Conservation (phyloP, 1,140 invertebrate species). For the Rhopalosiphum maidis region DNA sequence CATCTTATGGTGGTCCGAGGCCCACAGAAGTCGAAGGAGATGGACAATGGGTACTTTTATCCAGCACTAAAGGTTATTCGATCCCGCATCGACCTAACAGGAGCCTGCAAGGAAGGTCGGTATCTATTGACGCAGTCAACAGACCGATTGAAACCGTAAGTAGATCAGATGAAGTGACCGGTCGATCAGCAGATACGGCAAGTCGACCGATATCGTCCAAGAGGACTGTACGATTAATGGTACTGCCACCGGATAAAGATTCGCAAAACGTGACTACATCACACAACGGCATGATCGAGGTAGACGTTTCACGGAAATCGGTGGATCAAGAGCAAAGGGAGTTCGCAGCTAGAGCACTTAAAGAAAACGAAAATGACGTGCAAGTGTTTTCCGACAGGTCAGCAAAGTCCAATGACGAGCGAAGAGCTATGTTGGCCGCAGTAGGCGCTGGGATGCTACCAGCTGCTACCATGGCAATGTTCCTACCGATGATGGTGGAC, state of each 20-base stretch:
- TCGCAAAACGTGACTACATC: slow-evolving; percentile 74
- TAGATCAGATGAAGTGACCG: neutral
- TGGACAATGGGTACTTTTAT: slow-evolving; percentile 78
- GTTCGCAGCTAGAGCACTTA: slow-evolving; percentile 63
- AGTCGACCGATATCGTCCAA: slow-evolving; percentile 30
- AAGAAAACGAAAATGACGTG: slow-evolving; percentile 4
- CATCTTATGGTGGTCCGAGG: slow-evolving; percentile 35
- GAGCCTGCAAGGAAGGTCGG: slow-evolving; percentile 43
- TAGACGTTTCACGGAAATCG: slow-evolving; percentile 73
- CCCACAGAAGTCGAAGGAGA: slow-evolving; percentile 70
- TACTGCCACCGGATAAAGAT: slow-evolving; percentile 72
- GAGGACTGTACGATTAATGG: slow-evolving; percentile 70
- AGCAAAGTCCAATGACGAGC: neutral
- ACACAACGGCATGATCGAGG: slow-evolving; percentile 76
- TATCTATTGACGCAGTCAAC: slow-evolving; percentile 44
- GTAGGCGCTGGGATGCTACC: slow-evolving; percentile 79
- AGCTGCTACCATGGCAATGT: slow-evolving; percentile 76
- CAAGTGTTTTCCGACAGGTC: slow-evolving; percentile 18
- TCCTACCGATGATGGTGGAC: slow-evolving; percentile 76
- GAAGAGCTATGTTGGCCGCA: slow-evolving; percentile 67
- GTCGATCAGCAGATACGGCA: neutral
- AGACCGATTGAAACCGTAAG: neutral
- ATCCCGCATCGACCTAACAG: slow-evolving; percentile 62
- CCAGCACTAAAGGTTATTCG: slow-evolving; percentile 76
- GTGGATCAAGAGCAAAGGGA: slow-evolving; percentile 70